Conservation (phyloP, 2,888 invertebrate genomes). For the Drosophila rellima region DNA sequence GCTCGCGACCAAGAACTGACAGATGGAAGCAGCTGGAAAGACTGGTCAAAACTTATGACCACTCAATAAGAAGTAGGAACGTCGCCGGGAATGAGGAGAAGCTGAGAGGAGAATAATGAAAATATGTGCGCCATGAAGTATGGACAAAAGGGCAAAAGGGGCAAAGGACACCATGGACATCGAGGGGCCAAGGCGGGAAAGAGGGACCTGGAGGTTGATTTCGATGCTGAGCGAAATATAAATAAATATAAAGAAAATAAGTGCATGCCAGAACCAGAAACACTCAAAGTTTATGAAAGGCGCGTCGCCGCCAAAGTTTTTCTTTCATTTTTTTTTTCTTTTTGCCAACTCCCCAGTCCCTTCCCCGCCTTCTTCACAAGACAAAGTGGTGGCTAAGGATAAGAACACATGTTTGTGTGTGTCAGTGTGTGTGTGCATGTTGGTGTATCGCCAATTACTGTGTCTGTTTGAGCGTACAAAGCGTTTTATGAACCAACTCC, state of each 20-base stretch:
- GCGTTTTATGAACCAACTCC: constrained; percentile 81
- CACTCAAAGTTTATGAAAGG: constrained; percentile 81
- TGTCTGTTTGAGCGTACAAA: constrained; percentile 82
- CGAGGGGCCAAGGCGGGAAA: not conserved
- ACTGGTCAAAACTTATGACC: constrained; percentile 65
- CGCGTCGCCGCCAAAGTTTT: constrained; percentile 79
- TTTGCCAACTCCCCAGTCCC: not conserved
- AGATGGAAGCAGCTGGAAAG: constrained; percentile 44
- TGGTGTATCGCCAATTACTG: constrained; percentile 80
- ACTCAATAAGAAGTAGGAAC: constrained; percentile 63
- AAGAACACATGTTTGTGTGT: constrained; percentile 32
- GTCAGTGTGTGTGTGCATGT: constrained; percentile 28
- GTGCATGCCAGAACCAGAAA: constrained; percentile 79
- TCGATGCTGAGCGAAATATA: constrained; percentile 70
- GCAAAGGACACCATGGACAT: constrained; percentile 8
- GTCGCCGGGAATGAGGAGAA: constrained; percentile 1
- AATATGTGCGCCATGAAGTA: constrained; percentile 53
- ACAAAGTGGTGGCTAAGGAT: constrained; percentile 63
- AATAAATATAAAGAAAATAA: constrained; percentile 77
- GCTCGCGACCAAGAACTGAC: constrained; percentile 38
- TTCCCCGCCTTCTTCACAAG: constrained; percentile 29
- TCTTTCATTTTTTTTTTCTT: constrained; percentile 14
- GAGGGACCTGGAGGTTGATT: not conserved
- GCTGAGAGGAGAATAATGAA: constrained; percentile 34
- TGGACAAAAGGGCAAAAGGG: constrained; percentile 24